A percentile compares a stretch with the other conserved stretches of the same genome.
These are phyloP conservation scores for Barypeithes pellucidus DNA, from an alignment of 2,888 invertebrate genomes.

Conservation along the genomic window DNA sequence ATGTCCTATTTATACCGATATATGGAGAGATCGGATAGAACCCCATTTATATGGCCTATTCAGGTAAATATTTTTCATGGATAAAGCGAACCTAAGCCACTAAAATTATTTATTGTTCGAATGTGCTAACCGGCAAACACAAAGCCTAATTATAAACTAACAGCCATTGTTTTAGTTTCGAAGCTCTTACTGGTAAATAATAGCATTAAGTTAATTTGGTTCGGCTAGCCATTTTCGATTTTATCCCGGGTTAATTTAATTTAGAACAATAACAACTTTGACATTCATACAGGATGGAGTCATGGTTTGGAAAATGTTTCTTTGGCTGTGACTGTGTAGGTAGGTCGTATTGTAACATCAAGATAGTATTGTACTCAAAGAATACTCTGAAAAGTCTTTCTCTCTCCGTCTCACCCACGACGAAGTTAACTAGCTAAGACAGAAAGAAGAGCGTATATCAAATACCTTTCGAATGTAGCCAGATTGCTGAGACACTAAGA, in stretches of 20 bases:
- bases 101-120: constrained; percentile 4
- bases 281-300: too few relatives aligned
- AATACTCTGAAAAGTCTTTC: too few relatives aligned
- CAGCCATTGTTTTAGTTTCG: not conserved
- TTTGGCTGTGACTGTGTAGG: too few relatives aligned
- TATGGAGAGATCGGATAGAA: not conserved
- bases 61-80: constrained; percentile 5
- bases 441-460: too few relatives aligned
- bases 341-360: too few relatives aligned
- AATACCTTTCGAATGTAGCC: too few relatives aligned
- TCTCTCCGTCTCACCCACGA: too few relatives aligned
- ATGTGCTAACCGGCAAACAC: not conserved
- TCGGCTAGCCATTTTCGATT: not conserved
- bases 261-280: not conserved
- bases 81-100: not conserved
- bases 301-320: too few relatives aligned
- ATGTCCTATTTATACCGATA: constrained; percentile 1
- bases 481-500: too few relatives aligned
- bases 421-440: too few relatives aligned
- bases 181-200: not conserved
- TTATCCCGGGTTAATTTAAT: not conserved
- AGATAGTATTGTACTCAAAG: too few relatives aligned
- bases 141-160: constrained; percentile 12
- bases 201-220: constrained; percentile 1
- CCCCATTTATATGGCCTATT: not conserved